These are phyloP conservation scores for Corythornis cristatus DNA, from an alignment of 2,113 vertebrate genomes.

Conservation along the genomic window DNA sequence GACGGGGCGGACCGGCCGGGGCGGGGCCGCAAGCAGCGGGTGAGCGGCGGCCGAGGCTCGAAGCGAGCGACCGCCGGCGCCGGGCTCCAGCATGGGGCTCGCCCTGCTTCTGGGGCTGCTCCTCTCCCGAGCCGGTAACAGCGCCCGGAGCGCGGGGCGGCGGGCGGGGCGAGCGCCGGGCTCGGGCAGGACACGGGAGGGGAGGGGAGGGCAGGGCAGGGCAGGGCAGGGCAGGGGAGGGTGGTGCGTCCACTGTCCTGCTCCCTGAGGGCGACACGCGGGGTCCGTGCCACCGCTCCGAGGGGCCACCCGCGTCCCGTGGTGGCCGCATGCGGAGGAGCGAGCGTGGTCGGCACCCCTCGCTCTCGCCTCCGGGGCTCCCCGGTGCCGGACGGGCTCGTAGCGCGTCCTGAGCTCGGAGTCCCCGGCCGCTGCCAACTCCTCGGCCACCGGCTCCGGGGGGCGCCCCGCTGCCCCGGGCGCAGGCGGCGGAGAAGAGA, in stretches of 20 bases:
- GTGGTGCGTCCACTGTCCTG: background rate
- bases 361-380: background rate
- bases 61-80: background rate
- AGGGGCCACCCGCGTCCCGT: too few relatives aligned
- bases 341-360: too few relatives aligned
- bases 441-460: background rate
- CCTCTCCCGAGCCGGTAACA: slow-evolving; percentile 51
- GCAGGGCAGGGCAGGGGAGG: background rate
- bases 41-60: background rate
- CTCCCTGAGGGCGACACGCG: background rate
- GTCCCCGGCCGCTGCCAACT: background rate
- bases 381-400: too few relatives aligned
- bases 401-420: background rate
- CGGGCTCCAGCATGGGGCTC: slow-evolving; percentile 3
- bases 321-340: too few relatives aligned
- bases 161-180: background rate
- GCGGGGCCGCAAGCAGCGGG: background rate
- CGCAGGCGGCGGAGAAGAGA: background rate
- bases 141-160: background rate
- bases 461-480: background rate
- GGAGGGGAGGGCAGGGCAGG: background rate
- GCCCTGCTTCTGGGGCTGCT: slow-evolving; percentile 50
- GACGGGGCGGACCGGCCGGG: background rate
- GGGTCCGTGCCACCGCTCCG: too few relatives aligned
- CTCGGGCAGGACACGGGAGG: background rate